phyloP scores from a whole-genome alignment of 1,140 invertebrate species.

The Marisa cornuarietis region DNA sequence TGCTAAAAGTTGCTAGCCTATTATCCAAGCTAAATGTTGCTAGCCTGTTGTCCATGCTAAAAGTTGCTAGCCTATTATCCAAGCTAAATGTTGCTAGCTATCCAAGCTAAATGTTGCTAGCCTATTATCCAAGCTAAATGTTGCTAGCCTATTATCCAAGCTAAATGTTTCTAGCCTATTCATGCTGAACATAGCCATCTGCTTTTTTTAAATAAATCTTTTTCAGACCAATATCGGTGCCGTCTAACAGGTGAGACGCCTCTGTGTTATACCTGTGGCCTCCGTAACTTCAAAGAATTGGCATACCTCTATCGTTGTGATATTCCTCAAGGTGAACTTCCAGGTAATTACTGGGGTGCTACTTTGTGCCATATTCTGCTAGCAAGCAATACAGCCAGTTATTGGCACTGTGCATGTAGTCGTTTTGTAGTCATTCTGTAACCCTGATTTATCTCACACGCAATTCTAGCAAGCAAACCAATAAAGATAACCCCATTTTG shows the following conservation, averaged over 20 bases:
- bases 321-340: constrained; percentile 49
- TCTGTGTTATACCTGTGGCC: constrained; percentile 57
- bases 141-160: too few relatives aligned
- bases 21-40: background rate
- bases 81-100: background rate
- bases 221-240: constrained; percentile 31
- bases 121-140: background rate
- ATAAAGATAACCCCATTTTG: too few relatives aligned
- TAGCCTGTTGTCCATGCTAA: background rate
- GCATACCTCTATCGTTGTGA: constrained; percentile 58
- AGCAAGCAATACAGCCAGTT: too few relatives aligned
- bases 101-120: too few relatives aligned
- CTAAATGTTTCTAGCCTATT: background rate
- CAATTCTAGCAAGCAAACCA: too few relatives aligned
- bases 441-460: too few relatives aligned
- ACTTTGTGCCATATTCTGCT: too few relatives aligned
- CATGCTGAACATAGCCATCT: too few relatives aligned
- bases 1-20: background rate
- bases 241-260: constrained; percentile 27
- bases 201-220: background rate
- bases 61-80: too few relatives aligned
- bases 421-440: too few relatives aligned
- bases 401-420: too few relatives aligned
- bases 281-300: constrained; percentile 55
- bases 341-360: constrained; percentile 35